Percentiles rank a stretch among this genome's conserved stretches.
Evolutionary conservation across 2,113 vertebrate species (phyloP).

Genomic region (Emydocephalus ijimae): DNA sequence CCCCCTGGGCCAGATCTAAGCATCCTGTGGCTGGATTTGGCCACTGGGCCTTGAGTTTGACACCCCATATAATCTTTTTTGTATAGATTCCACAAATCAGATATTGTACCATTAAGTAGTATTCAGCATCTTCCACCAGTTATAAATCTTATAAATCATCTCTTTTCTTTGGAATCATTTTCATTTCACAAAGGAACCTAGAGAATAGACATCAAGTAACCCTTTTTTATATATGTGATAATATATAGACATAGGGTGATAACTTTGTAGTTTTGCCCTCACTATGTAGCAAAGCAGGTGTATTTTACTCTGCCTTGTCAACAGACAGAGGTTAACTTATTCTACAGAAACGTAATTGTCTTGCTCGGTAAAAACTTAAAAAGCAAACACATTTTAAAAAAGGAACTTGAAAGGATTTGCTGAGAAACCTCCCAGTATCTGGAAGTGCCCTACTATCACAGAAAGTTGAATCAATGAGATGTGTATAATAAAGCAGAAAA

Average conservation of each 20-base stretch:
- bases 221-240: background rate
- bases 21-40: too few relatives aligned
- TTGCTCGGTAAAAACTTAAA: background rate
- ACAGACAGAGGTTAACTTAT: background rate
- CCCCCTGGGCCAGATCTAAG: too few relatives aligned
- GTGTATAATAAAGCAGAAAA: slow-evolving; percentile 31
- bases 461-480: slow-evolving; percentile 22
- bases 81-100: background rate
- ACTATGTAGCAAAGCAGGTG: background rate
- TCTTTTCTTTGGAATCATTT: background rate
- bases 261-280: background rate
- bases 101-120: background rate
- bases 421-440: slow-evolving; percentile 19
- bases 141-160: background rate
- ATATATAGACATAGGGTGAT: background rate
- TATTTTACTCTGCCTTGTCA: background rate
- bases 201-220: background rate
- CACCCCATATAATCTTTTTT: background rate
- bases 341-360: background rate
- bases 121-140: background rate
- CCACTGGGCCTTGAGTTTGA: too few relatives aligned
- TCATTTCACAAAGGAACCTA: background rate
- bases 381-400: background rate
- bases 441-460: slow-evolving; percentile 26
- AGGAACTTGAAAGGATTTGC: background rate